A percentile compares a stretch with the other conserved stretches of the same genome.
Evolutionary conservation across 2,113 vertebrate species (phyloP).

Genomic region (Cynocephalus volans): DNA sequence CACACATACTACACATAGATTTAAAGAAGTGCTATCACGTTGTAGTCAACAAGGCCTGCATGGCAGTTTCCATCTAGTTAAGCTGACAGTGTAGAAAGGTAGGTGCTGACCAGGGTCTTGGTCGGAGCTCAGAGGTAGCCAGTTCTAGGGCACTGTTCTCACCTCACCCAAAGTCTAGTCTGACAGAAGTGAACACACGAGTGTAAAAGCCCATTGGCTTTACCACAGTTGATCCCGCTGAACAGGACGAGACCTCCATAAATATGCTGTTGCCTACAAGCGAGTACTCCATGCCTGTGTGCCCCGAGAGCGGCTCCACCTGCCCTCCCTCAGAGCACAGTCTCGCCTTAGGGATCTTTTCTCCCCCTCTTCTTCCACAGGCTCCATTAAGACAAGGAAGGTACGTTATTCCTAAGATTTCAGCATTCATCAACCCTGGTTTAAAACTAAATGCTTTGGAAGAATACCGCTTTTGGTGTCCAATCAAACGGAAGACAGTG

Average conservation of each 20-base stretch:
- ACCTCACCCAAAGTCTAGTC: not conserved
- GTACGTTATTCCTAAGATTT: too few relatives aligned
- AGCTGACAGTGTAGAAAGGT: not conserved
- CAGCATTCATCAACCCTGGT: too few relatives aligned
- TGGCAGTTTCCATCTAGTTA: not conserved
- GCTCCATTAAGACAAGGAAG: not conserved
- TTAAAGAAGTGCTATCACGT: not conserved
- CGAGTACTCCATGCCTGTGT: not conserved
- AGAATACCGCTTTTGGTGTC: not conserved
- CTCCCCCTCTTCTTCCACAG: not conserved
- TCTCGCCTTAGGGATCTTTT: not conserved
- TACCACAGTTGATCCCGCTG: not conserved
- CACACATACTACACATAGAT: too few relatives aligned
- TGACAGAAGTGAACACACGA: not conserved
- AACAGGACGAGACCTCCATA: rapidly evolving
- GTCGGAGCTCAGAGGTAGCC: not conserved
- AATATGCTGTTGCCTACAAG: rapidly evolving
- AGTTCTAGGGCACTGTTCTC: not conserved
- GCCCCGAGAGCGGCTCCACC: too few relatives aligned
- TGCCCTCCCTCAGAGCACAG: not conserved
- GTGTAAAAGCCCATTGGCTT: not conserved
- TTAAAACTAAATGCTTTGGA: not conserved
- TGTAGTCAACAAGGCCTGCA: rapidly evolving
- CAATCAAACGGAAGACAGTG: not conserved
- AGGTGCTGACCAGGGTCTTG: not conserved